Evolutionary conservation across 1,140 invertebrate species (phyloP).

Genomic region (Drosophila tsacasi): DNA sequence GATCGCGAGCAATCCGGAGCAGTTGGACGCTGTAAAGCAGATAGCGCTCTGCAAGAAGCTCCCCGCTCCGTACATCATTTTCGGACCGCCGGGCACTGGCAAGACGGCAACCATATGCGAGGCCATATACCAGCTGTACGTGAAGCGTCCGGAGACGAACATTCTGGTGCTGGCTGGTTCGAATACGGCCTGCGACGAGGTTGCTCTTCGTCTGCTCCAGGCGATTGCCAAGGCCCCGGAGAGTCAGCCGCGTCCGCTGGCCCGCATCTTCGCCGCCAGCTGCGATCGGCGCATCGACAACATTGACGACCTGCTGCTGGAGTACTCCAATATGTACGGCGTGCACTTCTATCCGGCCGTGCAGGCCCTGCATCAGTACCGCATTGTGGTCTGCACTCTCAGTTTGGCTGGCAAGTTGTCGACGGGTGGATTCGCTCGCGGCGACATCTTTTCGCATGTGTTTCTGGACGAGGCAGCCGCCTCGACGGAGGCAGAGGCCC

Average conservation of each 20-base stretch:
- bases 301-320: conserved; percentile 73
- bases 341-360: conserved; percentile 74
- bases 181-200: conserved; percentile 92
- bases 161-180: conserved; percentile 91
- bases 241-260: conserved; percentile 49
- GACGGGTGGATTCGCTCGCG: conserved; percentile 87
- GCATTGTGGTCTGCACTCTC: conserved; percentile 70
- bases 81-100: conserved; percentile 92
- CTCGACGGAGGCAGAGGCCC: conserved; percentile 91
- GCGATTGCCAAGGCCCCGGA: conserved; percentile 71
- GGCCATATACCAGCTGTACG: conserved; percentile 87
- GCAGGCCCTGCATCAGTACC: conserved; percentile 74
- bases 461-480: conserved; percentile 96
- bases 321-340: conserved; percentile 75
- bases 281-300: conserved; percentile 83
- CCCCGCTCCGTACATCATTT: conserved; percentile 91
- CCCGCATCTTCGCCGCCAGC: conserved; percentile 86
- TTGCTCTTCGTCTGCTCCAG: conserved; percentile 87
- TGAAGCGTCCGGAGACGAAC: conserved; percentile 82
- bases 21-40: conserved; percentile 88
- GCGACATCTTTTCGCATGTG: conserved; percentile 89
- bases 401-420: conserved; percentile 88
- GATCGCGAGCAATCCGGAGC: conserved; percentile 87
- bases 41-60: conserved; percentile 87
- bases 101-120: conserved; percentile 93